Evolutionary conservation across 2,797 vertebrate genomes (phyloP), one percentile per base, ranked within the genome.

Genomic region (Takifugu ocellatus): DNA sequence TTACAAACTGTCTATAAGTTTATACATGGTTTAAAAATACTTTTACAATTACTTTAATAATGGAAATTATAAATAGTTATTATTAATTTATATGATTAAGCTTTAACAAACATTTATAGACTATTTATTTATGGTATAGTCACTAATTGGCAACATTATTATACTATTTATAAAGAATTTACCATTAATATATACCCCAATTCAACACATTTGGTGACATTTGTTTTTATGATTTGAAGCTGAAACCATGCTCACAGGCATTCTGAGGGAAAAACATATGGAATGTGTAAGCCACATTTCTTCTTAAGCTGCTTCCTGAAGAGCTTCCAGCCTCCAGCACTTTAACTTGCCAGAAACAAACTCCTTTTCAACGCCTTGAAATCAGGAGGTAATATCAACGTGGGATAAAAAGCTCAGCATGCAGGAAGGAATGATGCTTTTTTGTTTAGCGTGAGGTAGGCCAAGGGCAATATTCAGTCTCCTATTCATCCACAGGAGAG

Each of bases 401-500:
- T 9, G 24, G 83, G 87, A 88, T 86, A 77, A 86, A 85, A 89
- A 82, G 79, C 83, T 86, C 79, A 77, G 63, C 82, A 61, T 82
- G 74, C 84, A 83, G 84, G 78, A 84, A 89, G 83, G 85, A 82
- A 87, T 82, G 86, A 75, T 17, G 73, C 85, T 86, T 77, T 87
- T 91, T 90, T 91, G 89, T 90, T 91, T 91, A 89, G 82, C 60
- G 66, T 76, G 86, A 75, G 65, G 81, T 77, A 81, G 88, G 89
- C 87, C 81, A 86, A 89, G 78, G 90, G 89, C 83, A 61, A 85
- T 87, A 80, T 81, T 84, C 78, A 54, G 76, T 72, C 86, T 89
- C 72, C 81, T 86, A 87, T 83, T 85, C 83, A 84, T 84, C 87
- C 86, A 80, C 84, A 82, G 77, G 85, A 85, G 85, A 88, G 77